phyloP scores from a whole-genome alignment of 2,797 vertebrate genomes.

The Enteromius fasciolatus region DNA sequence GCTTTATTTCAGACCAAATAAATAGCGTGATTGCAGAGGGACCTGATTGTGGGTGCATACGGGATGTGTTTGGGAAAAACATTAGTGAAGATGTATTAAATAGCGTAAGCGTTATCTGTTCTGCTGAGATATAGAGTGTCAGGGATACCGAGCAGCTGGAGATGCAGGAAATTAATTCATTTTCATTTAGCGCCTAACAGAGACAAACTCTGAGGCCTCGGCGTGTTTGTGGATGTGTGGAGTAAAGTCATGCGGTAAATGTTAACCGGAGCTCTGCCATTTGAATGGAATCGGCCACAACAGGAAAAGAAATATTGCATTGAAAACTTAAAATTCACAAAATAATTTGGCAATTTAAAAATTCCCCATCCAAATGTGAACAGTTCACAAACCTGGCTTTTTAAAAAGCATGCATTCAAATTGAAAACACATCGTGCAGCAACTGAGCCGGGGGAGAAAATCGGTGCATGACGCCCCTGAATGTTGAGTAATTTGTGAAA shows the following conservation, averaged over 20 bases:
- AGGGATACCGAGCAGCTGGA: constrained; percentile 71
- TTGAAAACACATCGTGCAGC: not conserved
- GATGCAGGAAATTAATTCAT: constrained; percentile 68
- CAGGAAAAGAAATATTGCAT: not conserved
- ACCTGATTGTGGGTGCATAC: constrained; percentile 12
- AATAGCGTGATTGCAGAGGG: constrained; percentile 65
- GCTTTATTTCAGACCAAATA: constrained; percentile 67
- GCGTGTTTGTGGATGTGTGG: not conserved
- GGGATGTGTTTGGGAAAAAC: constrained; percentile 32
- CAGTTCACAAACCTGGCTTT: not conserved
- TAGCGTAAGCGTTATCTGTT: constrained; percentile 45
- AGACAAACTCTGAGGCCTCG: not conserved
- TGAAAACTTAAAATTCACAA: not conserved
- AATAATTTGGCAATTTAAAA: not conserved
- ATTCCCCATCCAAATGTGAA: not conserved
- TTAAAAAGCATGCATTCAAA: not conserved
- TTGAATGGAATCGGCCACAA: not conserved
- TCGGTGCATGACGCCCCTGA: not conserved
- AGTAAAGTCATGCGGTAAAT: not conserved
- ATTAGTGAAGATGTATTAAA: constrained; percentile 23
- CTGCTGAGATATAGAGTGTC: constrained; percentile 60
- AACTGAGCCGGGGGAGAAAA: not conserved
- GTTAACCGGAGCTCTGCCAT: not conserved
- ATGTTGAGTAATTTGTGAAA: constrained; percentile 31
- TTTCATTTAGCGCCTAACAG: constrained; percentile 57